Base-by-base conservation (phyloP, 2,888 invertebrate species). In the Saturnia pavonia region DNA sequence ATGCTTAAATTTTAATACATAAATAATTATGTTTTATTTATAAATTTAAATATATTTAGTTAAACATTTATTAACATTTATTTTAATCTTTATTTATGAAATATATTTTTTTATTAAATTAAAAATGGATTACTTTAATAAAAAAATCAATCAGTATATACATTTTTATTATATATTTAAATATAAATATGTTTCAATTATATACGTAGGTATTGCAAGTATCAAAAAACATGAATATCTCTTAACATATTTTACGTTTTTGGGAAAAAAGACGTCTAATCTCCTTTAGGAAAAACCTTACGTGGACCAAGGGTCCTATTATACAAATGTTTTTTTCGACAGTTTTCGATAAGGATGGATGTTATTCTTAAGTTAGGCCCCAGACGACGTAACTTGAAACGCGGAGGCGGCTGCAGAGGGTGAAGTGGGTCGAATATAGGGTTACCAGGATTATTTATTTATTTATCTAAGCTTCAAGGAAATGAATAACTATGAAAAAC, bases 271-370 rank as follows among this genome's bases (percentile, higher is more conserved):
- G 2, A 34, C 34, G 34, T 34, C 73, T 80, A 75, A 75, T 76
- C 77, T 76, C 76, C 77, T 80, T 77, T 73, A 73, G 69, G 66
- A 75, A 72, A 73, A 67, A 71, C 68, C 67, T 75, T 72, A 66
- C 66, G 42, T 73, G 73, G 70, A 71, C 73, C 75, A 74, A 78
- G 77, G 80, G 76, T 78, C 78, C 75, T 75, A 74, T 78, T 78
- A 77, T 80, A 80, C 81, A 78, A 81, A n/a, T n/a, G n/a, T 81
- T 82, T 60, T 78, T 82, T 82, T 80, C 75, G 79, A 77, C 76
- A 79, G 78, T 77, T 82, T 83, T 79, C 80, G 83, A 83, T 83
- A 82, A 82, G 78, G 79, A 79, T 82, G 74, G 78, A 80, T 80
- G 83, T 79, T 80, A 78, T 80, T 78, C 76, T 78, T 80, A 82